phyloP scores from a whole-genome alignment of 2,797 vertebrate species.

The Rallus crepitans region DNA sequence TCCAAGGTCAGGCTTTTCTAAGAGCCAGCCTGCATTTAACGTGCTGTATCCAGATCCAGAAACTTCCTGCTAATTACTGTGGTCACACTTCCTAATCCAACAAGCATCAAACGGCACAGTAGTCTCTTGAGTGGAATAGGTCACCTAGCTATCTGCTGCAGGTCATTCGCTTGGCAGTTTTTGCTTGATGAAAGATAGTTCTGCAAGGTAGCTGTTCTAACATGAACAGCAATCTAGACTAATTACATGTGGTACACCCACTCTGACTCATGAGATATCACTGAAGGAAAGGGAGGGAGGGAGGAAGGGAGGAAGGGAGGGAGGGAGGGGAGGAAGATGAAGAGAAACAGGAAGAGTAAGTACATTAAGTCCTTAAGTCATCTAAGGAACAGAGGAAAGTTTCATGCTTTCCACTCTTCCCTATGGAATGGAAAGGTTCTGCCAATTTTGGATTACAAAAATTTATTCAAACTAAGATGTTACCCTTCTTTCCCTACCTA shows the following conservation, averaged over 20 bases:
- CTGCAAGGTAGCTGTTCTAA: conserved; percentile 79
- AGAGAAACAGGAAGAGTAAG: neutral
- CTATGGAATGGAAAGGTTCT: neutral
- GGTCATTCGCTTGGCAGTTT: conserved; percentile 73
- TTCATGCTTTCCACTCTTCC: neutral
- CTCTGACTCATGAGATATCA: conserved; percentile 70
- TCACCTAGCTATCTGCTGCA: conserved; percentile 73
- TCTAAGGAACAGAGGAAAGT: neutral
- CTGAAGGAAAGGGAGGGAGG: neutral
- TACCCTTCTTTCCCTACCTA: neutral
- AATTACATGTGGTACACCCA: conserved; percentile 78
- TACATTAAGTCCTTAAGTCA: neutral
- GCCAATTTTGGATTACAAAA: neutral
- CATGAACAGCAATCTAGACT: conserved; percentile 74
- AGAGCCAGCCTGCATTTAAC: conserved; percentile 50
- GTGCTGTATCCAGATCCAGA: conserved; percentile 51
- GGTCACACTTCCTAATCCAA: conserved; percentile 84
- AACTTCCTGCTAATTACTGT: conserved; percentile 80
- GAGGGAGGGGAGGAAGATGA: neutral
- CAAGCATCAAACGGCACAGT: conserved; percentile 68
- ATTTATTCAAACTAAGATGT: neutral
- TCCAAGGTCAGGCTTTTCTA: conserved; percentile 71
- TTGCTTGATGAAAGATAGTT: conserved; percentile 72
- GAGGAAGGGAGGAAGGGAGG: neutral
- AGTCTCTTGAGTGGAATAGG: conserved; percentile 77